Conservation (phyloP, 2,113 vertebrate species). For the Ciconia boyciana region DNA sequence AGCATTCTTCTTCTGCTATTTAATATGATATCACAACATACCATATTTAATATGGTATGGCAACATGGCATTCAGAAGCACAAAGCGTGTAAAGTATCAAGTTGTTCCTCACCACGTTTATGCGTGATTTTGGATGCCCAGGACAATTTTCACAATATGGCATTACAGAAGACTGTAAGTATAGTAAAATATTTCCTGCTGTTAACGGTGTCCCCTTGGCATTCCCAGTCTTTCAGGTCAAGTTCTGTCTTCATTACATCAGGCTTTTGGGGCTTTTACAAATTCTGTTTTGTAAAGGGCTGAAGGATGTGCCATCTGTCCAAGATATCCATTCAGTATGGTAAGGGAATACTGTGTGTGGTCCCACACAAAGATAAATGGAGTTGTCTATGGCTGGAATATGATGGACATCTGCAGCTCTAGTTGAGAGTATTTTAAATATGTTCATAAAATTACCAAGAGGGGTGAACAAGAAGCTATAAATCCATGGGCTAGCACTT, state of each 20-base stretch:
- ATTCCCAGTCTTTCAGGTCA: background rate
- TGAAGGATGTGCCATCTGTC: background rate
- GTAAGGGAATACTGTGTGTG: background rate
- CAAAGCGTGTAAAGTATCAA: background rate
- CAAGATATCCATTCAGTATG: background rate
- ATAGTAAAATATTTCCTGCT: background rate
- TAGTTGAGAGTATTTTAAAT: background rate
- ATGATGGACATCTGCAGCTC: background rate
- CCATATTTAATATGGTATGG: background rate
- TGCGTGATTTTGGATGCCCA: background rate
- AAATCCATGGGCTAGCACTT: background rate
- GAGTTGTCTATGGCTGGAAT: background rate
- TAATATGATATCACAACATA: background rate
- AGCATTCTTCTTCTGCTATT: background rate
- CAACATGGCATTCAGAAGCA: background rate
- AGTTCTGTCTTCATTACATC: background rate
- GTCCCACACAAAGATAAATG: background rate
- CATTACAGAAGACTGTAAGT: background rate
- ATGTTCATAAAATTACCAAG: background rate
- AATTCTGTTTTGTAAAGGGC: background rate
- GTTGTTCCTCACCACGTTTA: background rate
- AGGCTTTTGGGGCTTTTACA: background rate
- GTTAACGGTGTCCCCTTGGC: background rate
- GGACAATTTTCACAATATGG: background rate
- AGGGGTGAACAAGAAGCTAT: background rate